Evolutionary conservation across 2,797 vertebrate genomes (phyloP).

Genomic region (Cygnus olor): DNA sequence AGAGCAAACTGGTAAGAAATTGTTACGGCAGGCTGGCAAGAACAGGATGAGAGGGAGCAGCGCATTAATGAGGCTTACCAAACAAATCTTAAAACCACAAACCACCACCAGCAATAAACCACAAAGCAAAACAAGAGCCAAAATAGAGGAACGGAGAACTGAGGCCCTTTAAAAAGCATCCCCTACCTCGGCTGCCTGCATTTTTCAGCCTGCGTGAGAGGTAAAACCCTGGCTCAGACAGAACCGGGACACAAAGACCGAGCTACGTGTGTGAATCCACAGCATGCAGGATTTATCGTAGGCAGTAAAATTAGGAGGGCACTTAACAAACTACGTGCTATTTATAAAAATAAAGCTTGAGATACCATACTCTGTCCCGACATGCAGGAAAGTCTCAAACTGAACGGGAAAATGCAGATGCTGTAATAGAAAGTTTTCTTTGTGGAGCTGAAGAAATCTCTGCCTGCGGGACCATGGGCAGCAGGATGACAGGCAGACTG

Average conservation of each 20-base stretch:
- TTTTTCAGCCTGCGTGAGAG: background rate
- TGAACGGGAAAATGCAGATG: accelerated
- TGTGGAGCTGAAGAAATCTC: no score
- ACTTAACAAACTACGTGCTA: background rate
- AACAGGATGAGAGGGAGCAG: background rate
- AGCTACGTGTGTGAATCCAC: background rate
- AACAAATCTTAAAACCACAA: background rate
- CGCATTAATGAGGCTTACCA: background rate
- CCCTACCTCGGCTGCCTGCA: background rate
- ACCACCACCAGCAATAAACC: background rate
- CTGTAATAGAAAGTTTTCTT: background rate
- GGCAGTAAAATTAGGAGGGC: background rate
- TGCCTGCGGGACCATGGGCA: background rate
- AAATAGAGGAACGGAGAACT: background rate
- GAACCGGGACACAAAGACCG: background rate
- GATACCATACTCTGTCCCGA: background rate
- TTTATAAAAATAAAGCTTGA: background rate
- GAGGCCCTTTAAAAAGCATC: background rate
- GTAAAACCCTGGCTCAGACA: background rate
- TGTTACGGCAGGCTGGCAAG: background rate
- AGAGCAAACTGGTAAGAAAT: background rate
- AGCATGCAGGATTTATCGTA: background rate
- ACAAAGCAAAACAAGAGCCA: background rate
- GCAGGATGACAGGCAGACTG: background rate
- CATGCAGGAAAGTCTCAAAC: background rate